Evolutionary conservation across 1,140 invertebrate species (phyloP).

Genomic region (Alviniconcha marisindica): DNA sequence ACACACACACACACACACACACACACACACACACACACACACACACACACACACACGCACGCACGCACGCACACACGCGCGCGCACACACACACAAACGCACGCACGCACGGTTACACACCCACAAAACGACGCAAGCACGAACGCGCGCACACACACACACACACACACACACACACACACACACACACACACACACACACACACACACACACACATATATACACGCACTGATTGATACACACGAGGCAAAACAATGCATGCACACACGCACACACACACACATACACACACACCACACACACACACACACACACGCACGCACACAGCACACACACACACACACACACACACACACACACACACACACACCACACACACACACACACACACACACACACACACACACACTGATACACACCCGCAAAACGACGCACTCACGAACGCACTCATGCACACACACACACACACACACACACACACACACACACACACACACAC

Average conservation of each 20-base stretch:
- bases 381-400: too few relatives aligned
- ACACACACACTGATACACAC: too few relatives aligned
- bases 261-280: neutral
- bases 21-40: neutral
- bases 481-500: neutral
- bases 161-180: conserved; percentile 20
- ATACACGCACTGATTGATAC: too few relatives aligned
- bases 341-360: conserved; percentile 4
- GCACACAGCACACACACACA: too few relatives aligned
- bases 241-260: too few relatives aligned
- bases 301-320: too few relatives aligned
- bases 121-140: neutral
- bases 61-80: neutral
- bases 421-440: too few relatives aligned
- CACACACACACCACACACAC: too few relatives aligned
- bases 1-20: neutral
- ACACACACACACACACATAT: neutral
- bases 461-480: conserved; percentile 5
- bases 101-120: conserved; percentile 20
- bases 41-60: neutral
- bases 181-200: conserved; percentile 15
- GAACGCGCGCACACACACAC: conserved; percentile 26
- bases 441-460: too few relatives aligned
- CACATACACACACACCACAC: too few relatives aligned
- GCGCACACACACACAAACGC: conserved; percentile 12